Conservation (phyloP, 2,797 vertebrate species). For the Echeneis naucrates region DNA sequence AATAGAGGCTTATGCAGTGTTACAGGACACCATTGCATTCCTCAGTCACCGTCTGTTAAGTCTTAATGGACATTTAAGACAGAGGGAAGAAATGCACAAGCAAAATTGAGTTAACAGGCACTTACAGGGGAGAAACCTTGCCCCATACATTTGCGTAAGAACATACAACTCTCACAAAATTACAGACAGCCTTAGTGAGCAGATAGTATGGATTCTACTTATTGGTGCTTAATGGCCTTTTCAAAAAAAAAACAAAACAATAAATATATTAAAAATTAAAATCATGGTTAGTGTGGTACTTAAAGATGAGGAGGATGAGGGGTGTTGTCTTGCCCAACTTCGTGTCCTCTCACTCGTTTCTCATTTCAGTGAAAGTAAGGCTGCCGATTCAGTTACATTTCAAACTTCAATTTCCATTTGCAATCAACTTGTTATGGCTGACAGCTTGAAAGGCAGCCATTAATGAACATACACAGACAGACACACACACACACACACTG, state of each 20-base stretch:
- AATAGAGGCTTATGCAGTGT: constrained; percentile 31
- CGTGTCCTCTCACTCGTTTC: not conserved
- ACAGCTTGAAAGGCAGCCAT: constrained; percentile 69
- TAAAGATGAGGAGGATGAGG: constrained; percentile 61
- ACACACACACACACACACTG: constrained; percentile 29
- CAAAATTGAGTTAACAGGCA: constrained; percentile 85
- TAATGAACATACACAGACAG: constrained; percentile 48
- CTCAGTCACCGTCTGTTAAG: constrained; percentile 72
- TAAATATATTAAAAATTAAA: no score
- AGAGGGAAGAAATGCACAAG: constrained; percentile 73
- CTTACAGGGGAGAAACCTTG: constrained; percentile 76
- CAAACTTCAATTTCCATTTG: constrained; percentile 73
- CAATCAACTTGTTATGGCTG: constrained; percentile 70
- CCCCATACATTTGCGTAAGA: constrained; percentile 84
- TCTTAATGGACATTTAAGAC: constrained; percentile 85
- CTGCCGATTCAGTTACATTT: constrained; percentile 78
- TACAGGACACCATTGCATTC: constrained; percentile 67
- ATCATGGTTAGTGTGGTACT: constrained; percentile 62
- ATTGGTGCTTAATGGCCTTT: constrained; percentile 77
- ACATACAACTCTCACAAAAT: constrained; percentile 85
- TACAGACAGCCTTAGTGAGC: constrained; percentile 80
- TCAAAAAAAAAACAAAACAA: constrained; percentile 17
- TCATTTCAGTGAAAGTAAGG: constrained; percentile 53
- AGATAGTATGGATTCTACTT: constrained; percentile 78
- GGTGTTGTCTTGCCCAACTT: constrained; percentile 44